Evolutionary conservation across 2,797 vertebrate genomes (phyloP), one percentile per base, ranked within the genome.

Genomic region (Microchirus variegatus): DNA sequence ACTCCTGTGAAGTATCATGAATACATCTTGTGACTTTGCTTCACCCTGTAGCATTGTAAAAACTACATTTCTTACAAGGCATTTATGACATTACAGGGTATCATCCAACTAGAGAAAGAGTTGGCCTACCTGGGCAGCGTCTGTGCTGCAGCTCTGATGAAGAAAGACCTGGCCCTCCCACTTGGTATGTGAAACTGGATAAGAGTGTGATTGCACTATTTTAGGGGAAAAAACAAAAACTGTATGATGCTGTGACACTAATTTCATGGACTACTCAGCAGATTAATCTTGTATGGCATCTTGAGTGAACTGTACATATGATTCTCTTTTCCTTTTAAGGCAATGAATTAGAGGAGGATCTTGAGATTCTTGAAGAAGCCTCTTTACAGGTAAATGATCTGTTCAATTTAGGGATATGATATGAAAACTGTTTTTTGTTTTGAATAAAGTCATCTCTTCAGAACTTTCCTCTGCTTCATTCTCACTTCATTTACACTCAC

Each of bases 81-180:
- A 9, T 58, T 69, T 11, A 77, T 22, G 13, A 69, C 53, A 10
- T 93, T 94, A 58, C 80, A 99, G 98, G 97, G 97, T 57, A 96
- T 97, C 75, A 96, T 99, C 89, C 96, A 98, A 68, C 87, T 99
- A 49, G 98, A 99, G 86, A 99, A 99, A 85, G 98, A 99, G 80
- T 71, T 99, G 78, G 96, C 97, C 13, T 98, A 95, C 86, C 90
- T 99, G 54, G 98, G 98, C 74, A 97, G 98, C 47, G 94, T 97
- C 41, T 99, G 98, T 88, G 97, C 98, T 53, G 97, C 98, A 54
- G 97, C 98, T 63, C 91, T 99, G 67, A 99, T 99, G 98, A 99
- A 99, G 87, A 99, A 99, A 82, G 98, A 99, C 72, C 87, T 99
- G 70, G 97, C 97, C 0, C 94, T 99, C 74, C 96, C 96, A 22